Percentiles rank a stretch among this genome's conserved stretches.
Conservation (phyloP, 1,140 invertebrate species). For the Micrasema minimum region DNA sequence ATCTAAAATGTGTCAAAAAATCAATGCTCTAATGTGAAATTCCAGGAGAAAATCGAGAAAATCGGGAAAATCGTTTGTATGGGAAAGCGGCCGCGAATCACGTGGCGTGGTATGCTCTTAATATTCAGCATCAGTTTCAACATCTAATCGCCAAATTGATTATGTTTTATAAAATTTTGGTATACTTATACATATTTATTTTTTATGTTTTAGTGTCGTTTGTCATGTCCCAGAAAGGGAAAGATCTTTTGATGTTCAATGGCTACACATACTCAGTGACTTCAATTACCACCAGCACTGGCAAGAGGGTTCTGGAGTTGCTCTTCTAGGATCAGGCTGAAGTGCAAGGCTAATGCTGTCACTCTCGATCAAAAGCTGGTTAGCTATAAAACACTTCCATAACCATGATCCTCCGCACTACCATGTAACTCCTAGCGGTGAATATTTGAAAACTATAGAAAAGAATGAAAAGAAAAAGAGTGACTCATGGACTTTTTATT, state of each 20-base stretch:
- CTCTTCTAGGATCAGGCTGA: background rate
- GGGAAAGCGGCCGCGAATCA: too few species aligned
- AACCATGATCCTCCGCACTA: constrained; percentile 9
- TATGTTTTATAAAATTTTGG: too few species aligned
- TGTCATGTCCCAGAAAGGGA: constrained; percentile 1
- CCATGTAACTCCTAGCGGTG: background rate
- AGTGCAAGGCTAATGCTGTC: background rate
- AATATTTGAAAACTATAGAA: constrained; percentile 8
- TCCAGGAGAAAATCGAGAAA: too few species aligned
- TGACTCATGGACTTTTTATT: too few species aligned
- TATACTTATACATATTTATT: too few species aligned
- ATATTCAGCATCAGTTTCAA: too few species aligned
- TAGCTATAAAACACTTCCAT: background rate
- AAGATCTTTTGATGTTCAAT: constrained; percentile 6
- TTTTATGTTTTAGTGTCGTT: background rate
- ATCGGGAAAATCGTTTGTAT: too few species aligned
- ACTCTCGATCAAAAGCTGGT: background rate
- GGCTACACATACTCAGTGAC: constrained; percentile 8
- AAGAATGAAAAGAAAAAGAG: too few species aligned
- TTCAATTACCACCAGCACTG: background rate
- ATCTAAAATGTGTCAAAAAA: too few species aligned
- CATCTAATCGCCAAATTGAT: too few species aligned
- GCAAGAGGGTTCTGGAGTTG: constrained; percentile 6
- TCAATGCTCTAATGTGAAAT: too few species aligned
- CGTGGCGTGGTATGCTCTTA: too few species aligned